Evolutionary conservation across 1,140 invertebrate species (phyloP), one percentile per base, ranked within the genome.

Genomic region (Drosophila malerkotliana): DNA sequence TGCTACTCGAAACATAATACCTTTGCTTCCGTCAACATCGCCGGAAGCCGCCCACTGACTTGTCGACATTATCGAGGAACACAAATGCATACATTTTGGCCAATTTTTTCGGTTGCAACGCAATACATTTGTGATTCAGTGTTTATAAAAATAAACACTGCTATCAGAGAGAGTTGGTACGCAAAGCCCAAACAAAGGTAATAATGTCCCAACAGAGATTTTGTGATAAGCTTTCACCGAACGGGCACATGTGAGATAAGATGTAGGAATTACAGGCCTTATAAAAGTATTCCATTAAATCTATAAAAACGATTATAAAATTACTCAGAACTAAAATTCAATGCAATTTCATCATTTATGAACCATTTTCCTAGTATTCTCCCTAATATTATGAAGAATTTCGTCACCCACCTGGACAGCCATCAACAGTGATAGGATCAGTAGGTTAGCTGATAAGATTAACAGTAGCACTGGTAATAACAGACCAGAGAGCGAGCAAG

Each of bases 1-100:
- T 59, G 57, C 26, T 18, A 57, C 52, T 57, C 32, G 44, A 57
- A 71, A 69, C 64, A 71, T 32, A 69, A 71, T 69, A 69, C 64
- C 12, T 9, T 14, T 26, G 67, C 54, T 67, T 49, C 64, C 67
- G 49, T 52, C 49, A 10, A 32, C 49, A 18, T 30, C n/a, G 28
- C 28, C 49, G 67, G 63, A 49, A 49, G 32, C 53, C 64, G 28
- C 52, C 67, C 26, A 69, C 41, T 21, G 30, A 30, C 30, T 15
- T 12, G 34, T 12, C 21, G 10, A 9, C 24, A 12, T 37, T 39
- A 24, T 15, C 4, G 15, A 15, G 6, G 8, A 18, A 12, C 15
- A 12, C 10, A 44, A 44, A 10, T 44, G 41, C n/a, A 44, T 10
- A 37, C 26, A 18, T 10, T 14, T 32, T 15, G 28, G 49, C 8